Evolutionary conservation across 2,797 vertebrate genomes (phyloP).

Genomic region (Neosilurus hyrtlii): DNA sequence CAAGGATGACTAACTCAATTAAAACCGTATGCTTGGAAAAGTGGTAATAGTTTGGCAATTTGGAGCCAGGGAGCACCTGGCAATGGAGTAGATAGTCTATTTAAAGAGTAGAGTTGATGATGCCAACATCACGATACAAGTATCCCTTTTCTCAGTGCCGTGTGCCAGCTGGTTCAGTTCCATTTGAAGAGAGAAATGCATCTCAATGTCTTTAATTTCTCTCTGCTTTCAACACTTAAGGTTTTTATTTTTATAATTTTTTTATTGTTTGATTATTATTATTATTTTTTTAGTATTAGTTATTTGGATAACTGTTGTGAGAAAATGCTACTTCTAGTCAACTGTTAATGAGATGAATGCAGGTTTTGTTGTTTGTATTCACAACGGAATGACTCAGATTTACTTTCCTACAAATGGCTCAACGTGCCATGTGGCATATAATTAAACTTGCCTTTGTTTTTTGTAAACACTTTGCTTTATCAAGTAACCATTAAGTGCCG

Average conservation of each 20-base stretch:
- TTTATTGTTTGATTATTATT: neutral
- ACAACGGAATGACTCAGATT: conserved; percentile 27
- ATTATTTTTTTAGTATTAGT: neutral
- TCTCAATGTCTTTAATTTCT: conserved; percentile 7
- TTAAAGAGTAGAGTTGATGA: conserved; percentile 28
- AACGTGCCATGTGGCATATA: conserved; percentile 14
- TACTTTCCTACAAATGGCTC: conserved; percentile 22
- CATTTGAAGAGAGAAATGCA: conserved; percentile 2
- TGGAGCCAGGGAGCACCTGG: conserved; percentile 14
- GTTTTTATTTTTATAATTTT: no score
- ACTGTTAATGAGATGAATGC: conserved; percentile 28
- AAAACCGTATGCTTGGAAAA: conserved; percentile 29
- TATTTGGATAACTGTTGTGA: conserved; percentile 3
- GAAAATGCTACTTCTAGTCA: neutral
- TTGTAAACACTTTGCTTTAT: conserved; percentile 35
- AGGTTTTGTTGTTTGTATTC: conserved; percentile 14
- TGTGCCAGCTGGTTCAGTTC: conserved; percentile 20
- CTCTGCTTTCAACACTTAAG: conserved; percentile 2
- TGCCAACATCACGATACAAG: conserved; percentile 1
- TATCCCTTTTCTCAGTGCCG: conserved; percentile 8
- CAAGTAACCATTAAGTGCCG: conserved; percentile 42
- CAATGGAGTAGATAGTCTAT: conserved; percentile 6
- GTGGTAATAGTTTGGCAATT: conserved; percentile 27
- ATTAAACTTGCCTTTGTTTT: conserved; percentile 32
- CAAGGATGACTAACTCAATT: neutral